Conservation (phyloP, 2,113 vertebrate genomes). For the Apus apus region DNA sequence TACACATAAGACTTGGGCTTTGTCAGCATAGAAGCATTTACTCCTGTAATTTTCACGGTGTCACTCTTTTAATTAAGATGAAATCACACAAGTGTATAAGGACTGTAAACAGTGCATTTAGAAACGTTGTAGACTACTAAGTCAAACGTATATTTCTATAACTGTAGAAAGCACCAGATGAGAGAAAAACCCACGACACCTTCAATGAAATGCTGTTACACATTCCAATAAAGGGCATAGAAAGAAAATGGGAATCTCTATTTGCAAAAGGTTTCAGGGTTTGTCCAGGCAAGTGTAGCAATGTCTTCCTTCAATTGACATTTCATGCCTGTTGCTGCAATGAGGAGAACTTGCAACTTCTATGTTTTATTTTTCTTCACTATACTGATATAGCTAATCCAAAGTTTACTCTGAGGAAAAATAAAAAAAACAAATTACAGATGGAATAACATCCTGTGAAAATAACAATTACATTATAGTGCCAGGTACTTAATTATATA, state of each 20-base stretch:
- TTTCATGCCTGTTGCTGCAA: neutral
- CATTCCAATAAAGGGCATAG: neutral
- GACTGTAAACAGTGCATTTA: neutral
- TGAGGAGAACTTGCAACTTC: neutral
- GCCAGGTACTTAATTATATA: neutral
- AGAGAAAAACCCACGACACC: neutral
- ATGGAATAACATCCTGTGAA: neutral
- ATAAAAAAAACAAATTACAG: neutral
- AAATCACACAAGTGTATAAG: neutral
- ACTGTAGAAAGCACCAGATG: neutral
- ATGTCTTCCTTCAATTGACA: neutral
- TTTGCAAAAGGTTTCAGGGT: neutral
- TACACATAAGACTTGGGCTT: neutral
- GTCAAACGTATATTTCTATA: neutral
- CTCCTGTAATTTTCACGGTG: neutral
- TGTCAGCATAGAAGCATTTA: neutral
- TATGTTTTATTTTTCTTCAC: neutral
- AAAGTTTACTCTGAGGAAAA: neutral
- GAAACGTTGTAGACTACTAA: neutral
- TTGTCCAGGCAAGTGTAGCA: neutral
- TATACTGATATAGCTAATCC: neutral
- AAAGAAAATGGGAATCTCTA: accelerated
- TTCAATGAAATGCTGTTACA: neutral
- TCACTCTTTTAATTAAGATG: neutral
- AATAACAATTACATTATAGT: neutral